A percentile compares a stretch with the other conserved stretches of the same genome.
phyloP scores from a whole-genome alignment of 92 coral and sea anemone species.

The Porites lobata region DNA sequence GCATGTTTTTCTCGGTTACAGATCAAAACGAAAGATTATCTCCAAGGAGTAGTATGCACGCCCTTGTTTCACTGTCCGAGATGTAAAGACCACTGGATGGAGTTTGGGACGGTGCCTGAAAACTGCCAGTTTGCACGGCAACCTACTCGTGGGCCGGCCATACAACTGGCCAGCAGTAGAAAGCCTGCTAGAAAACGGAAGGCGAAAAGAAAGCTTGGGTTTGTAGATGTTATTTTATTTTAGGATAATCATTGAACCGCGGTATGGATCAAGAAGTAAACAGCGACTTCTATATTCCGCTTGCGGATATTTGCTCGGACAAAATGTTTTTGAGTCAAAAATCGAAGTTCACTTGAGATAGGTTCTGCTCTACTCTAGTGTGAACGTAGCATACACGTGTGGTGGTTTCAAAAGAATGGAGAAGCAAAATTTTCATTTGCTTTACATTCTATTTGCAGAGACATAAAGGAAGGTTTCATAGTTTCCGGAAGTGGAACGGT shows the following conservation, averaged over 20 bases:
- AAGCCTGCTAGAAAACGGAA: constrained; percentile 33
- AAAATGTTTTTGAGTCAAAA: not conserved
- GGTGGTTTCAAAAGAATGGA: not conserved
- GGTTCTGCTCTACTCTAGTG: too few relatives aligned
- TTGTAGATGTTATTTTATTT: not conserved
- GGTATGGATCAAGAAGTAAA: too few relatives aligned
- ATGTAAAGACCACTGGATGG: constrained; percentile 84
- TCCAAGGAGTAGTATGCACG: constrained; percentile 87
- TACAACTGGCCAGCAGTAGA: constrained; percentile 49
- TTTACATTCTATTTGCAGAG: not conserved
- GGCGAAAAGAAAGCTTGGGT: constrained; percentile 46
- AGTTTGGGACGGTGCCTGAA: constrained; percentile 80
- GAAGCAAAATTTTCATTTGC: not conserved
- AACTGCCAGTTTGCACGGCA: constrained; percentile 70
- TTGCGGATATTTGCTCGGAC: not conserved
- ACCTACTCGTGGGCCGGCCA: constrained; percentile 86
- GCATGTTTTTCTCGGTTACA: not conserved
- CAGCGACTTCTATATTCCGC: too few relatives aligned
- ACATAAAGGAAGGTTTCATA: constrained; percentile 40
- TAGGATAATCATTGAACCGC: not conserved
- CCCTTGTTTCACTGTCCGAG: constrained; percentile 96
- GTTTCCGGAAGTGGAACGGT: constrained; percentile 55
- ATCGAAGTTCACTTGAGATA: not conserved
- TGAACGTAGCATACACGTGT: too few relatives aligned
- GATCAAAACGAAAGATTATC: constrained; percentile 82